Base-by-base conservation (phyloP, 2,113 vertebrate species). In the Oophaga pumilio region DNA sequence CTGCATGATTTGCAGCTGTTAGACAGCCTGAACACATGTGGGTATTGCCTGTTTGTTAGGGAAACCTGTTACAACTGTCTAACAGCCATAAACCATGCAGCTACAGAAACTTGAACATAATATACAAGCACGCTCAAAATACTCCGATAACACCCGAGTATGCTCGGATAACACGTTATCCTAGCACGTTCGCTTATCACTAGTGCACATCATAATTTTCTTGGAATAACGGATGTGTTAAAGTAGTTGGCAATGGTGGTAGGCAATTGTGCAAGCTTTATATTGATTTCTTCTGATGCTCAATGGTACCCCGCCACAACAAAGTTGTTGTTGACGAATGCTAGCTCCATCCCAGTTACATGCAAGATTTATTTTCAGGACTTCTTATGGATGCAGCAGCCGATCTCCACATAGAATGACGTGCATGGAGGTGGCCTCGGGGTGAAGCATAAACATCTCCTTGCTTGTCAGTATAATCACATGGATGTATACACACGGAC, bases 401-500 rank as follows among this genome's bases (percentile, higher is more conserved):
- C 6, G 24, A 33, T 28, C 24, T 71, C 9, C 69, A 43, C 69
- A 73, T 73, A 20, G 0, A 28, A 20, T 73, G 14, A 73, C 69
- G 17, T 49, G 28, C 33, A 43, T 10, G 71, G 43, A 22, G 71
- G 71, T 74, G 71, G 71, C 71, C 71, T 22, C 6, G 26, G 57
- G 10, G 80, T 62, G 60, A 49, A 68, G n/a, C 33, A 62, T 66
- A 82, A 66, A 62, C 80, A 79, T 57, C 53, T 59, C 24, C 24
- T 59, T 18, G 56, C 24, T 57, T 59, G 77, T 79, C 56, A 57
- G 77, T 79, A 62, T 60, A 60, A 60, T 60, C 33, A 68, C 43
- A 82, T 64, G n/a, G 60, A 50, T 82, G 80, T 82, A 24, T 82
- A 82, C 62, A 82, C 80, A 66, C 11, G 1, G 10, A 43, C 60